phyloP scores from a whole-genome alignment of 2,797 vertebrate species.

The Gephyroberyx darwinii region DNA sequence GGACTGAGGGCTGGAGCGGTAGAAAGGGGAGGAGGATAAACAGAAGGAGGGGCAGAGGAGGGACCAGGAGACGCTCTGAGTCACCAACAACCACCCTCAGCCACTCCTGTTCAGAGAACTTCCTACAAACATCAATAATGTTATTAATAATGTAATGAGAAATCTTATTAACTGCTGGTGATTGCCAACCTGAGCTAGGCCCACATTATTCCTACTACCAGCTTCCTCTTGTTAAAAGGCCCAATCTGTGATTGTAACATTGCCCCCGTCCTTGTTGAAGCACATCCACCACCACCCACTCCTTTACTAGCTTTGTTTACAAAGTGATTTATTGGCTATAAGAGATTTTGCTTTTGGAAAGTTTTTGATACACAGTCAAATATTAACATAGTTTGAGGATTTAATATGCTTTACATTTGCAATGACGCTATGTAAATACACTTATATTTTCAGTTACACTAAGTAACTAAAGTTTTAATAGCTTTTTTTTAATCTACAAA shows the following conservation, averaged over 20 bases:
- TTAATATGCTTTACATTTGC: too few species aligned
- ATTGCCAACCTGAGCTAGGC: slow-evolving; percentile 1
- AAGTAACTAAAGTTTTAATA: too few species aligned
- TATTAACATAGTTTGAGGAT: background rate
- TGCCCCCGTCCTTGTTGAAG: slow-evolving; percentile 7
- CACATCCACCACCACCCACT: slow-evolving; percentile 30
- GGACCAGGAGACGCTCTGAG: background rate
- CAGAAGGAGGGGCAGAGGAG: slow-evolving; percentile 3
- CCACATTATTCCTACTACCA: background rate
- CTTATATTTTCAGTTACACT: too few species aligned
- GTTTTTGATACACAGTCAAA: slow-evolving; percentile 1
- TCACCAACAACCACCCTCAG: background rate
- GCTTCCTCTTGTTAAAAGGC: background rate
- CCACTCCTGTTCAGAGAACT: background rate
- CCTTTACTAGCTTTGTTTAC: background rate
- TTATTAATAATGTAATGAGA: background rate
- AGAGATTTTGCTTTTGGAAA: too few species aligned
- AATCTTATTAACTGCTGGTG: background rate
- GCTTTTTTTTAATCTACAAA: too few species aligned
- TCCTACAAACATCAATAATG: background rate
- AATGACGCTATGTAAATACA: too few species aligned
- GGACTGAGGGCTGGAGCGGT: background rate
- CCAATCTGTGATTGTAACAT: background rate
- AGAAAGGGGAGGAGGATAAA: background rate
- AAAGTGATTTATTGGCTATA: too few species aligned